phyloP scores from a whole-genome alignment of 2,797 vertebrate genomes.

The Micrastur ruficollis region DNA sequence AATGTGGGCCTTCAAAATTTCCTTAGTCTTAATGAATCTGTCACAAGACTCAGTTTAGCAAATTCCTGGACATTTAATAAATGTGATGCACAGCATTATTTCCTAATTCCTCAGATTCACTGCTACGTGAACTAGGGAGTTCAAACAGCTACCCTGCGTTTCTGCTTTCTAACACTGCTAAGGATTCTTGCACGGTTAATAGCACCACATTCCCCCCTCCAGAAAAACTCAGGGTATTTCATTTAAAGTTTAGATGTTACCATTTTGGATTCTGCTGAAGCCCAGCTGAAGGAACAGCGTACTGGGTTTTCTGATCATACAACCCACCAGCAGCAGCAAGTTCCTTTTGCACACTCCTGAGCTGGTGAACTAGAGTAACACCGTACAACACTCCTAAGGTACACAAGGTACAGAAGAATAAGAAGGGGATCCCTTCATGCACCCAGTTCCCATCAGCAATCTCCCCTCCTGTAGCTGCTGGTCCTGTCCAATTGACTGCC shows the following conservation, averaged over 20 bases:
- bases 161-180: neutral
- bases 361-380: neutral
- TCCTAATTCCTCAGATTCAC: neutral
- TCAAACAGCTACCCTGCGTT: neutral
- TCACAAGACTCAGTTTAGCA: neutral
- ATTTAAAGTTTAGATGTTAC: neutral
- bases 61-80: constrained; percentile 10
- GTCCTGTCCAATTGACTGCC: neutral
- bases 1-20: neutral
- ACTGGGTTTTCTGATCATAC: neutral
- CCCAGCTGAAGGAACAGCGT: neutral
- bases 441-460: neutral
- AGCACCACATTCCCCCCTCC: neutral
- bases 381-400: neutral
- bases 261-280: neutral
- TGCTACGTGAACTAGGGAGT: neutral
- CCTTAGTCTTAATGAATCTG: constrained; percentile 4
- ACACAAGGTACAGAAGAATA: neutral
- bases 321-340: neutral
- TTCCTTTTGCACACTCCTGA: rapidly evolving
- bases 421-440: neutral
- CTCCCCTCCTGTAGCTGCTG: neutral
- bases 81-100: neutral
- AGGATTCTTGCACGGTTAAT: neutral
- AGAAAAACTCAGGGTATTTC: neutral